Base-by-base conservation (phyloP, 2,888 invertebrate species). In the Hipparchia sbordonii region DNA sequence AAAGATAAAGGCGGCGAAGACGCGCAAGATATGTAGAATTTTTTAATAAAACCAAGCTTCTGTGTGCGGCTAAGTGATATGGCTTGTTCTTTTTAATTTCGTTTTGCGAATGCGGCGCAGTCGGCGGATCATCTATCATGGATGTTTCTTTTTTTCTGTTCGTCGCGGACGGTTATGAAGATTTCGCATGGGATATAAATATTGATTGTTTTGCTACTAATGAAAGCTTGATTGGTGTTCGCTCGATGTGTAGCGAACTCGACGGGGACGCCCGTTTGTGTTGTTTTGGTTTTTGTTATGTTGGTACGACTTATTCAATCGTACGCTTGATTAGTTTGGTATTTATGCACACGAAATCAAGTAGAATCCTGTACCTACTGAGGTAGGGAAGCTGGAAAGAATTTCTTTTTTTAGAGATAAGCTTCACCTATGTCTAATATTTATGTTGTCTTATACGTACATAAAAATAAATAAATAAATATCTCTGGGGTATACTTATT, bases 31-130 rank as follows among this genome's bases (percentile, higher is more conserved):
- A 93, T 93, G 93, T 93, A 92, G 93, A 90, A 89, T 89, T 92
- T 92, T 92, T 92, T 90, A 91, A 91, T 90, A 92, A 92, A 92
- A 88, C 88, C 89, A 87, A 90, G 91, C 89, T 86, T 87, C 90
- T 89, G 92, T 92, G 93, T 92, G 92, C 92, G 76, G 89, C 92
- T 93, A 93, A 93, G 92, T 93, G 93, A 93, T 93, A 92, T 92
- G 92, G 86, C 92, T 91, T 92, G 92, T 92, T 93, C 92, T 92
- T 93, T 93, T 93, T 93, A 93, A 93, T 93, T 93, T 92, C 89
- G 92, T 92, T 84, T 80, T 90, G 87, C 84, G 90, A 88, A 86
- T 87, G 89, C 87, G 84, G 84, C 84, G 85, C 82, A 83, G 85
- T 85, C 79, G 83, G 82, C 78, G 85, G 87, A 92, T 91, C 91